Evolutionary conservation across 2,888 invertebrate genomes (phyloP).

Genomic region (Omphaloscelis lunosa): DNA sequence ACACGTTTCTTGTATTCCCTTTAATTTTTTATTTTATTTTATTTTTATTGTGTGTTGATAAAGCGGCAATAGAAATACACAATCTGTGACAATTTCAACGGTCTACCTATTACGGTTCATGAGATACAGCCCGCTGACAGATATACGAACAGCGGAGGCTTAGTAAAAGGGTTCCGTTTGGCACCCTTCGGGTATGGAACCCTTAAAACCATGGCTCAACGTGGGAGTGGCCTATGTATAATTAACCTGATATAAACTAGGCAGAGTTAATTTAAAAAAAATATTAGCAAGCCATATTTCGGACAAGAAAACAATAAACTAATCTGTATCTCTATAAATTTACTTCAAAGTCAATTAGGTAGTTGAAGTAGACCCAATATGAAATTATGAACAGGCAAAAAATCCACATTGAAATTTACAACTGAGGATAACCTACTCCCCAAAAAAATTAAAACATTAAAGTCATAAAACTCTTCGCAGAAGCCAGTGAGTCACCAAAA

Average conservation of each 20-base stretch:
- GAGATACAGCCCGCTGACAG: no score
- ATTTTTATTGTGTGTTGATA: no score
- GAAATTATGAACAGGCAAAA: background rate
- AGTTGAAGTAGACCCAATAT: background rate
- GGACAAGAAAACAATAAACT: background rate
- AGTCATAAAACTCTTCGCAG: constrained; percentile 24
- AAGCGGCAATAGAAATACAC: no score
- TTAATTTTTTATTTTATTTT: no score
- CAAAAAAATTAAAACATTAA: constrained; percentile 16
- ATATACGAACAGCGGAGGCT: no score
- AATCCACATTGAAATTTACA: background rate
- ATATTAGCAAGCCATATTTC: background rate
- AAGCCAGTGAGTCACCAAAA: constrained; percentile 42
- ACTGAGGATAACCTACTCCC: constrained; percentile 15
- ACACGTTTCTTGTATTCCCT: no score
- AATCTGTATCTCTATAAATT: background rate
- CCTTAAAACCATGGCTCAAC: no score
- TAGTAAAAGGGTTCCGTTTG: no score
- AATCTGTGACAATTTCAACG: no score
- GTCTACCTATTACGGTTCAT: no score
- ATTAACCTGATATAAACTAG: background rate
- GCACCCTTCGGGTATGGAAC: no score
- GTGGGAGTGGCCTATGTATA: background rate
- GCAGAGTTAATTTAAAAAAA: no score
- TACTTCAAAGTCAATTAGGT: background rate